phyloP scores from a whole-genome alignment of 2,797 vertebrate genomes.

The Gymnodraco acuticeps region DNA sequence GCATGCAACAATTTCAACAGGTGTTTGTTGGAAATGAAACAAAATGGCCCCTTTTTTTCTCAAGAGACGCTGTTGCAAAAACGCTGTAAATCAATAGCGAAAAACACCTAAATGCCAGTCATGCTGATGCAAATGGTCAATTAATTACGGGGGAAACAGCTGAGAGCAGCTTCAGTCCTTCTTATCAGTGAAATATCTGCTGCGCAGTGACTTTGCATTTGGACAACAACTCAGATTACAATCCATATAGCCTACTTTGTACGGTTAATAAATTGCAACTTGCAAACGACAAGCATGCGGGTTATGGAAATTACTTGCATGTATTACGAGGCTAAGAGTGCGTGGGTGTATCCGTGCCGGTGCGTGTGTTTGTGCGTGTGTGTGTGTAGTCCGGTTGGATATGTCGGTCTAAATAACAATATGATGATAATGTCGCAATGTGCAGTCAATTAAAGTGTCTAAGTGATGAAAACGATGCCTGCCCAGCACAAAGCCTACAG shows the following conservation, averaged over 20 bases:
- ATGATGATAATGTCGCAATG: slow-evolving; percentile 34
- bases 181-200: slow-evolving; percentile 46
- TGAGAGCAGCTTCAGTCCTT: slow-evolving; percentile 5
- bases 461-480: slow-evolving; percentile 24
- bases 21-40: slow-evolving; percentile 73
- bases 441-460: slow-evolving; percentile 35
- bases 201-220: slow-evolving; percentile 70
- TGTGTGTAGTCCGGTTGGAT: slow-evolving; percentile 53
- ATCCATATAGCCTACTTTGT: slow-evolving; percentile 21
- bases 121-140: slow-evolving; percentile 19
- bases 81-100: slow-evolving; percentile 9
- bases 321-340: slow-evolving; percentile 71
- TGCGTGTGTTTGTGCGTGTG: slow-evolving; percentile 55
- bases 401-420: slow-evolving; percentile 39
- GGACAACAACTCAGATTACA: slow-evolving; percentile 14
- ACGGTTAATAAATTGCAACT: slow-evolving; percentile 64
- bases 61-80: slow-evolving; percentile 21
- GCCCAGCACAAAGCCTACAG: slow-evolving; percentile 4
- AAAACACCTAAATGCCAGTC: neutral
- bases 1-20: slow-evolving; percentile 74
- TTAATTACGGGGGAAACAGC: slow-evolving; percentile 20
- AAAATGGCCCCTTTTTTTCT: slow-evolving; percentile 64
- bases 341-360: slow-evolving; percentile 80
- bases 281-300: slow-evolving; percentile 59
- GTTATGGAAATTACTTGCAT: slow-evolving; percentile 79